Evolutionary conservation across 2,797 vertebrate genomes (phyloP).

Genomic region (Cossypha polioptera): DNA sequence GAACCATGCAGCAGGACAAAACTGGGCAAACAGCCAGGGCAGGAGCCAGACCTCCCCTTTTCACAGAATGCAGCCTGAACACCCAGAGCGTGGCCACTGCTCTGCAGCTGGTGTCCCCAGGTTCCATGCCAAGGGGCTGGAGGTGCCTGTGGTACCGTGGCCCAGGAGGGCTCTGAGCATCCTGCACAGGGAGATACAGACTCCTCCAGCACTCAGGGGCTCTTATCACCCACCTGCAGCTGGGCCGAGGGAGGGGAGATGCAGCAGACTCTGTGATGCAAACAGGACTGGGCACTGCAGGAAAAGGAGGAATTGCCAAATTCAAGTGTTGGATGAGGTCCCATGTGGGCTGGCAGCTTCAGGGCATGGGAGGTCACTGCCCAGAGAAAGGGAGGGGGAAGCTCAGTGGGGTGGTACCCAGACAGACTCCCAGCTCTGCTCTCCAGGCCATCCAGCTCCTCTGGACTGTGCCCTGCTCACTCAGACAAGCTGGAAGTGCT

Average conservation of each 20-base stretch:
- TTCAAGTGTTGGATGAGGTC: neutral
- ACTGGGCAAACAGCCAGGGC: neutral
- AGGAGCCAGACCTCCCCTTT: neutral
- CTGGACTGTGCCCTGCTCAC: neutral
- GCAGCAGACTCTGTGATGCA: neutral
- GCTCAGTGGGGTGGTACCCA: neutral
- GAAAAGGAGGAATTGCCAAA: neutral
- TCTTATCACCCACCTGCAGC: constrained; percentile 24
- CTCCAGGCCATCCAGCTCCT: neutral
- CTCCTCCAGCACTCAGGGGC: neutral
- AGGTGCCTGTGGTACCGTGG: fast-evolving
- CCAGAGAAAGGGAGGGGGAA: neutral
- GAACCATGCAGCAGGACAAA: neutral
- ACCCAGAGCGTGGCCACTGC: neutral
- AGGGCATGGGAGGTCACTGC: neutral
- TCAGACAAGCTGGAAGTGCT: neutral
- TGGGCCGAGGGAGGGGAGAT: neutral
- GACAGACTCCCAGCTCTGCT: neutral
- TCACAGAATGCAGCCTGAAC: neutral
- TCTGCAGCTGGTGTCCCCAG: neutral
- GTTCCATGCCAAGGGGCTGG: neutral
- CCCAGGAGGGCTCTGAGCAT: neutral
- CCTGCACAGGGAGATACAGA: neutral
- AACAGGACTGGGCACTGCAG: neutral
- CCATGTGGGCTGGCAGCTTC: fast-evolving